These are phyloP conservation scores for Halocaridina rubra DNA, from an alignment of 2,888 invertebrate species.

Conservation along the genomic window DNA sequence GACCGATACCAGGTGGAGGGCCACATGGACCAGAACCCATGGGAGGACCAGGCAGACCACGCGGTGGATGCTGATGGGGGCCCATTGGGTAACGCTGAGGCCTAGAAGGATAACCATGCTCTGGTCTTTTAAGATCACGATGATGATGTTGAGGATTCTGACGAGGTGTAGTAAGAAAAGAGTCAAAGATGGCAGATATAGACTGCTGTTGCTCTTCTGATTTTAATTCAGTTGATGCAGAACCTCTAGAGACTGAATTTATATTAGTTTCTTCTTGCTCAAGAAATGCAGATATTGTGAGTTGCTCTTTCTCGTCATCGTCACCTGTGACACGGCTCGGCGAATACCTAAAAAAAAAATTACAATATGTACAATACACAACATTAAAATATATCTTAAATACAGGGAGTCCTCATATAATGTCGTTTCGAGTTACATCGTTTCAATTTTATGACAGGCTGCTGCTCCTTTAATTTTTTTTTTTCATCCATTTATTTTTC, in stretches of 20 bases:
- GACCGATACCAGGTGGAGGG: neutral
- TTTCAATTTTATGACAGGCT: too few relatives aligned
- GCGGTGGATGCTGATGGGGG: neutral
- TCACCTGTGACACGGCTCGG: conserved; percentile 47
- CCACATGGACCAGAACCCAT: neutral
- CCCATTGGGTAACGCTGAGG: neutral
- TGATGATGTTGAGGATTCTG: neutral
- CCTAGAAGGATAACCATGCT: neutral
- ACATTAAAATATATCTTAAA: neutral
- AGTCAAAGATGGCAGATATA: neutral
- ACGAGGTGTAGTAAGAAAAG: neutral
- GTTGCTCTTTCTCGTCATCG: conserved; percentile 34
- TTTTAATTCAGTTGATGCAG: neutral
- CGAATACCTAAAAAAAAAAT: conserved; percentile 35
- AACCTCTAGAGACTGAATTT: neutral
- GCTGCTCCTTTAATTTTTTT: too few relatives aligned
- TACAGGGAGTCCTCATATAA: too few relatives aligned
- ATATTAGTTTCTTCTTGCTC: neutral
- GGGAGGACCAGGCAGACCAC: neutral
- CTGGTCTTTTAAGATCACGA: too few relatives aligned
- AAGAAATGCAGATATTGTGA: neutral
- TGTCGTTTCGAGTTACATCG: too few relatives aligned
- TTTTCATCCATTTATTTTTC: too few relatives aligned
- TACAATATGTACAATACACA: neutral
- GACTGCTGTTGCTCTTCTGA: neutral